Evolutionary conservation across 2,888 invertebrate genomes (phyloP), one percentile per base, ranked within the genome.

Genomic region (Villa cingulata): DNA sequence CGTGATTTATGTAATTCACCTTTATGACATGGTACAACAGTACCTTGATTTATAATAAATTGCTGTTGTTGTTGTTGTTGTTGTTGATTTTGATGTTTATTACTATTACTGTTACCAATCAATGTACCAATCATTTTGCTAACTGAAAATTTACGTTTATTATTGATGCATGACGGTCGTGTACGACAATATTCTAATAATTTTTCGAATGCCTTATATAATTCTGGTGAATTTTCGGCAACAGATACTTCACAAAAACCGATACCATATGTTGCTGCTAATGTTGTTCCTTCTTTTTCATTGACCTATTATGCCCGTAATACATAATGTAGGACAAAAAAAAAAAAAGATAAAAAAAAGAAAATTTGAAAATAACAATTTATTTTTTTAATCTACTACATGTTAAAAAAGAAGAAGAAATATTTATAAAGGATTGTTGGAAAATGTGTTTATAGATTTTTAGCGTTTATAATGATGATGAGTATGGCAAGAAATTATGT

Each of bases 231-330:
- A 67, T 85, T 85, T 65, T 86, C 85, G 0, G 85, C 85, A 9
- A 85, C 85, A 19, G 84, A 83, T n/a, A 85, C 81, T 67, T 86
- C 86, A 67, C 80, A 79, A 69, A 86, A 86, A 43, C 80, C 81
- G 54, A 82, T 81, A 18, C 80, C 77, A 62, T 79, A 74, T 48
- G 80, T 76, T 37, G 79, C 73, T 38, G 83, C 81, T 36, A 80
- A 63, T 27, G 77, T 72, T 56, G 81, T 77, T 17, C 83, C 86
- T 62, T 85, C 84, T 48, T 77, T 75, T 60, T 80, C 80, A 40
- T 80, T 75, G 49, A 83, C 80, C 82, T 83, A 74, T n/a, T n/a
- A n/a, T n/a, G n/a, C n/a, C n/a, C n/a, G n/a, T n/a, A n/a, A n/a
- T n/a, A n/a, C 70, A 67, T 27, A 27, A 58, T 59, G 64, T 49